Base-by-base conservation (phyloP, 2,113 vertebrate species). In the Epinephelus lanceolatus region DNA sequence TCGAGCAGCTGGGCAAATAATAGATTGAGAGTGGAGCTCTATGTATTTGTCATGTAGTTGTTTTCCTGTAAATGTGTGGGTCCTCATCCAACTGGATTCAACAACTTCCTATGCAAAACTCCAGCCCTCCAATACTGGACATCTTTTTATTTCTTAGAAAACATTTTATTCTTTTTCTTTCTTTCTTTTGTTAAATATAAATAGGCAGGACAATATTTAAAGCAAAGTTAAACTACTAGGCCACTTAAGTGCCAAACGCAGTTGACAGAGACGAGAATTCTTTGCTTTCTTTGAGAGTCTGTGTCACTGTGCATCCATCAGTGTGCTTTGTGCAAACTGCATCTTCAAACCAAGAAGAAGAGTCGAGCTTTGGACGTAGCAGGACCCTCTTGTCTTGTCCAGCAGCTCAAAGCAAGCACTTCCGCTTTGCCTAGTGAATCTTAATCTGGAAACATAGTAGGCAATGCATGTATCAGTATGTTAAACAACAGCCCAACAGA, bases 221-320 rank as follows among this genome's bases (percentile, higher is more conserved):
- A 30, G 30, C 30, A 30, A 30, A 30, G 30, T 30, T 5, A 52
- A 70, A 66, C 60, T 27, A 66, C 53, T 1, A 11, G 30, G 30
- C 33, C 76, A 60, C 70, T 79, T 69, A 19, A 51, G 62, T 13
- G 5, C 11, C 55, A 62, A n/a, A n/a, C 19, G 62, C 69, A 62
- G 74, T 47, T 84, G 23, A 71, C 51, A 52, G 49, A 73, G 9
- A 10, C 1, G 40, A 42, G 6, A 42, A 10, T 42, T 42, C 10
- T 7, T 7, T 42, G 40, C 40, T 45, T 37, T 37, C 33, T 37
- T 37, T 37, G 6, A 37, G 33, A 27, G 68, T 59, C 59, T 18
- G n/a, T 52, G 21, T 53, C 2, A 45, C 33, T 19, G 3, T 2
- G 23, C n/a, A 47, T 73, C 33, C 11, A 17, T 68, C 11, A 55